A percentile compares a stretch with the other conserved stretches of the same genome.
These are phyloP conservation scores for Hesperophylax magnus DNA, from an alignment of 1,140 invertebrate species.

Conservation along the genomic window DNA sequence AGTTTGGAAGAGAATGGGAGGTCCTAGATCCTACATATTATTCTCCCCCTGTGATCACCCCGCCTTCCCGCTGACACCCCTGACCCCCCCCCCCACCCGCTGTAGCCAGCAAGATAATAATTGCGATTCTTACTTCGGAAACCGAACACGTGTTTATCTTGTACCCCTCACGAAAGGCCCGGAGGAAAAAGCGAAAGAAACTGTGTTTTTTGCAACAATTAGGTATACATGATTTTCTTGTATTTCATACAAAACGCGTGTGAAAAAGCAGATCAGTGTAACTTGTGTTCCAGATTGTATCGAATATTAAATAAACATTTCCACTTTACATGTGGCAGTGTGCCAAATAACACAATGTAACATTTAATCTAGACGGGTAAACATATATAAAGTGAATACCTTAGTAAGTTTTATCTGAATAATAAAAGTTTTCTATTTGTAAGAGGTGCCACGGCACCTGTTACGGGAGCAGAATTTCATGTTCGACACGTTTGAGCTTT, in stretches of 20 bases:
- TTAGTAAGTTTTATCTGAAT: too few species aligned
- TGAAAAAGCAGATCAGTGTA: too few species aligned
- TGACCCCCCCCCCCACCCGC: not conserved
- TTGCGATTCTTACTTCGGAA: not conserved
- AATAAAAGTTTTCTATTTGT: too few species aligned
- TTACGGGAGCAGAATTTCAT: not conserved
- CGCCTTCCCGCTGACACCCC: not conserved
- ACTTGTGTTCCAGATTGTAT: too few species aligned
- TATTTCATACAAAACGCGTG: too few species aligned
- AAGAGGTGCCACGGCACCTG: not conserved
- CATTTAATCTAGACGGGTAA: too few species aligned
- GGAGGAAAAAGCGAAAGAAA: not conserved
- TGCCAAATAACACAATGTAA: too few species aligned
- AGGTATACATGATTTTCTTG: not conserved
- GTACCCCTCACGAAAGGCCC: not conserved
- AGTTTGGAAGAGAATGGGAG: not conserved
- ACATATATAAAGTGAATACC: too few species aligned
- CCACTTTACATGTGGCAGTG: too few species aligned
- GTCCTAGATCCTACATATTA: not conserved
- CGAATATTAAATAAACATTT: too few species aligned
- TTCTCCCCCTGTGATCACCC: too few species aligned
- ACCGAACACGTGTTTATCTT: constrained; percentile 5
- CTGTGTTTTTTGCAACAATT: too few species aligned
- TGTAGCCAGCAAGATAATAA: not conserved
- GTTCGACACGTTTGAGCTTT: constrained; percentile 15